phyloP scores from a whole-genome alignment of 2,797 vertebrate species.

The Coreius guichenoti region DNA sequence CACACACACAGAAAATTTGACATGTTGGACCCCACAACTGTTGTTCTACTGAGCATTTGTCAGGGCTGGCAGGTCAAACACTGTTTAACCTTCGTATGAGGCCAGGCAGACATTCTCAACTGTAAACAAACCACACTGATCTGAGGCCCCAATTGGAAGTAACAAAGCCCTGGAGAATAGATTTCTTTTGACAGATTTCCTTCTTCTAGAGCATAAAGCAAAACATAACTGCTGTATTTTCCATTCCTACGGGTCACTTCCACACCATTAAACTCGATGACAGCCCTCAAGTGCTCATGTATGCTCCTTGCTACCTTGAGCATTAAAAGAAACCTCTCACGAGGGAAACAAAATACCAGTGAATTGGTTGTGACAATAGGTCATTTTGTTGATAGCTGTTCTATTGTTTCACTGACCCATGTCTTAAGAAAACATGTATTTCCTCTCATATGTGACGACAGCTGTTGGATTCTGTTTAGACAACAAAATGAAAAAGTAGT shows the following conservation, averaged over 20 bases:
- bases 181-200: slow-evolving; percentile 59
- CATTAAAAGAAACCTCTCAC: slow-evolving; percentile 11
- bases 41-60: slow-evolving; percentile 36
- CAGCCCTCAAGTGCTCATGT: slow-evolving; percentile 15
- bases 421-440: slow-evolving; percentile 8
- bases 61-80: slow-evolving; percentile 9
- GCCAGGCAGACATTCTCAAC: slow-evolving; percentile 33
- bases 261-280: slow-evolving; percentile 34
- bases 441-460: background rate
- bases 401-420: slow-evolving; percentile 7
- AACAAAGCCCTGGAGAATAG: slow-evolving; percentile 30
- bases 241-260: slow-evolving; percentile 57
- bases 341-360: background rate
- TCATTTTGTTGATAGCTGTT: background rate
- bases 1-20: background rate
- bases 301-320: slow-evolving; percentile 30
- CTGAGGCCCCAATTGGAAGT: slow-evolving; percentile 9
- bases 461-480: background rate
- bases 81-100: slow-evolving; percentile 27
- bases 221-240: slow-evolving; percentile 47
- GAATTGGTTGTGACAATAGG: background rate
- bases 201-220: slow-evolving; percentile 42
- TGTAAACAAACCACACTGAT: slow-evolving; percentile 48
- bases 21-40: background rate
- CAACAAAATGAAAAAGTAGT: background rate